Evolutionary conservation across 2,888 invertebrate genomes (phyloP).

Genomic region (Luperina testacea): DNA sequence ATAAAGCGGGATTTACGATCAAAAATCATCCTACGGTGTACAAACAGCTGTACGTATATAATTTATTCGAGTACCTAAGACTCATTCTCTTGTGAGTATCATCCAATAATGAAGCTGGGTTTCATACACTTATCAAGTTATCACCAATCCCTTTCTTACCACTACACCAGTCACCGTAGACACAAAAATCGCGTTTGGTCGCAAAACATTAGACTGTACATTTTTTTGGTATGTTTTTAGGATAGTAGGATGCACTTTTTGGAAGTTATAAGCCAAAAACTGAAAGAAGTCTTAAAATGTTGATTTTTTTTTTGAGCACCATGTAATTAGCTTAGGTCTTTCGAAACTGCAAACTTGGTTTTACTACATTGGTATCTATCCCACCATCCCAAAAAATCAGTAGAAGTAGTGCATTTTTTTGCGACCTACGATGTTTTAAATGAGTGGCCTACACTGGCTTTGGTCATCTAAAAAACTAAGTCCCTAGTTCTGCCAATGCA

Average conservation of each 20-base stretch:
- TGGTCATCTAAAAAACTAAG: neutral
- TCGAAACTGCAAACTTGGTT: neutral
- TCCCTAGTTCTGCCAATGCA: conserved; percentile 18
- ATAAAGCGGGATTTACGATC: neutral
- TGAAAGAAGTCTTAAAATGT: neutral
- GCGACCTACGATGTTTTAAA: neutral
- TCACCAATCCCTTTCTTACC: neutral
- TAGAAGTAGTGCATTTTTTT: neutral
- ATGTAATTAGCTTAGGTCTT: neutral
- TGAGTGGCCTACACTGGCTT: neutral
- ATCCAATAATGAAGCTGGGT: neutral
- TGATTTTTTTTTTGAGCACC: neutral
- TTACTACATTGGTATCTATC: neutral
- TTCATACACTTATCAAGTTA: neutral
- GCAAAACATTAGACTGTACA: neutral
- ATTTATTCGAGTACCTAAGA: neutral
- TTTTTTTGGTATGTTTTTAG: neutral
- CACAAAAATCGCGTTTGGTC: neutral
- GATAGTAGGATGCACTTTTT: neutral
- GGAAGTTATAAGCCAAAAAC: neutral
- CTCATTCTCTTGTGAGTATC: neutral
- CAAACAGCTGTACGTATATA: neutral
- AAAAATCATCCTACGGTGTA: neutral
- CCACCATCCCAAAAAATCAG: neutral
- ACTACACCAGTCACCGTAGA: neutral